These are phyloP conservation scores for Trachelus iudaicus DNA, from an alignment of 2,888 invertebrate species.

Conservation along the genomic window DNA sequence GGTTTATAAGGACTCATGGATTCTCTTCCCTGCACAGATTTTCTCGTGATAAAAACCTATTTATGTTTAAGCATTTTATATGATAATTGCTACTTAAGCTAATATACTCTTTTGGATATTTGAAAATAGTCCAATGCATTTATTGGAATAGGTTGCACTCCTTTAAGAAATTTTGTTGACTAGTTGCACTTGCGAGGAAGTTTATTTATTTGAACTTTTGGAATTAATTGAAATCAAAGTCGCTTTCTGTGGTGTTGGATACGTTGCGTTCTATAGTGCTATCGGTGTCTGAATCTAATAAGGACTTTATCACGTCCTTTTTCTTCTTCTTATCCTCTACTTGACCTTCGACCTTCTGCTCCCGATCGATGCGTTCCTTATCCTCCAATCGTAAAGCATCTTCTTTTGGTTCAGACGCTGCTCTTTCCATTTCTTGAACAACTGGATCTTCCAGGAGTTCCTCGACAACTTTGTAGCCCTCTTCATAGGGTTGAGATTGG, in stretches of 20 bases:
- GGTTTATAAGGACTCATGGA: not conserved
- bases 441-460: not conserved
- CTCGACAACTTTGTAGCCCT: not conserved
- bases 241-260: constrained; percentile 57
- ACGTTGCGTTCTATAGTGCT: constrained; percentile 58
- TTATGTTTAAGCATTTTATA: too few species aligned
- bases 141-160: not conserved
- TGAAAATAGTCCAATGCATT: too few species aligned
- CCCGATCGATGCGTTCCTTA: not conserved
- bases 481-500: not conserved
- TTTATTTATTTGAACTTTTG: not conserved
- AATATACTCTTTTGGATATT: not conserved
- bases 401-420: not conserved
- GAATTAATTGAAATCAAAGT: constrained; percentile 59
- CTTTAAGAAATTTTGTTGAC: not conserved
- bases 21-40: not conserved
- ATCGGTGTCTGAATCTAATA: constrained; percentile 59
- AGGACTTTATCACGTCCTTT: constrained; percentile 50
- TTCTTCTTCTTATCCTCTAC: constrained; percentile 33
- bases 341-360: not conserved
- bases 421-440: not conserved
- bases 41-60: not conserved
- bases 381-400: not conserved
- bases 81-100: not conserved
- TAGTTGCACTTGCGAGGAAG: not conserved